These are phyloP conservation scores for Lepisosteus oculatus DNA, from an alignment of 2,113 vertebrate genomes.

Conservation along the genomic window DNA sequence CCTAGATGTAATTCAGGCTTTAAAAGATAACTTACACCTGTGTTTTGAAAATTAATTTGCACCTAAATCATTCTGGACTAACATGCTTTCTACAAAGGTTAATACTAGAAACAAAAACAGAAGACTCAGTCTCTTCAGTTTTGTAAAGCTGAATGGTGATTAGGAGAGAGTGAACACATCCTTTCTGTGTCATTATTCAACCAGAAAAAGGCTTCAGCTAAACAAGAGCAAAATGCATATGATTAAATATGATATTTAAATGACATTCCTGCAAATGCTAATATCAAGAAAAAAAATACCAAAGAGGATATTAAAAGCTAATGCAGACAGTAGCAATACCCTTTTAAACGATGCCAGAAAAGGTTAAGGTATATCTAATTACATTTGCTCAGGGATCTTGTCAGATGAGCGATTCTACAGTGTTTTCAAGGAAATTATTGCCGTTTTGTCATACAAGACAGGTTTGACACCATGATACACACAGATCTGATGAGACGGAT, in stretches of 20 bases:
- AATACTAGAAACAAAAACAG: too few relatives aligned
- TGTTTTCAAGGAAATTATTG: slow-evolving; percentile 29
- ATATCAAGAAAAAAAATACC: slow-evolving; percentile 46
- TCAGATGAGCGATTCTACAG: slow-evolving; percentile 28
- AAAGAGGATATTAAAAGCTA: slow-evolving; percentile 36
- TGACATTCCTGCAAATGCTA: slow-evolving; percentile 61
- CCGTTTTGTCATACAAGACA: slow-evolving; percentile 25
- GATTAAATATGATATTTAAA: slow-evolving; percentile 69
- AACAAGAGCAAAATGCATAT: slow-evolving; percentile 40
- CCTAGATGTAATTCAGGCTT: too few relatives aligned
- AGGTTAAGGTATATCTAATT: slow-evolving; percentile 44
- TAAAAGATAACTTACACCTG: too few relatives aligned
- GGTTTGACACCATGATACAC: slow-evolving; percentile 1
- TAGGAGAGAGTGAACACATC: slow-evolving; percentile 38
- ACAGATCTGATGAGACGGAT: not conserved
- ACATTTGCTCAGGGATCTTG: slow-evolving; percentile 35
- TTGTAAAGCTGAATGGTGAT: too few relatives aligned
- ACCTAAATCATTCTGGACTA: too few relatives aligned
- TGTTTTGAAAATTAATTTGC: too few relatives aligned
- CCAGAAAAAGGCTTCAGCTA: slow-evolving; percentile 46
- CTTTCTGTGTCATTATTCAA: slow-evolving; percentile 53
- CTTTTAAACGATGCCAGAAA: slow-evolving; percentile 25
- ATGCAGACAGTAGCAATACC: slow-evolving; percentile 28
- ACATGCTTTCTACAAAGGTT: too few relatives aligned
- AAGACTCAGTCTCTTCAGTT: too few relatives aligned